phyloP scores from a whole-genome alignment of 2,888 invertebrate genomes.

The Synergus japonicus region DNA sequence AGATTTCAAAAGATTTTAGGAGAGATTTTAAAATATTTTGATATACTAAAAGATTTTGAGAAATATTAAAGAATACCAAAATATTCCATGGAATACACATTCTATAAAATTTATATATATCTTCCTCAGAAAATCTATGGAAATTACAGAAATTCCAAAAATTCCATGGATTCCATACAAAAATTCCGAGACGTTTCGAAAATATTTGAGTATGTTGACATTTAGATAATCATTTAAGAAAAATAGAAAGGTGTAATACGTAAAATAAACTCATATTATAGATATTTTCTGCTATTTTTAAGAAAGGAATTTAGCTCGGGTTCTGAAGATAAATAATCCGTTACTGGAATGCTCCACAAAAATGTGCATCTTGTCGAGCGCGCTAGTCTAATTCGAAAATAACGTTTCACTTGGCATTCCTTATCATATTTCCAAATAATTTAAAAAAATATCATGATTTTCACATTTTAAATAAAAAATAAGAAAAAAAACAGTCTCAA shows the following conservation, averaged over 20 bases:
- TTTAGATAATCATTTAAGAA: not conserved
- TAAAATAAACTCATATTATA: not conserved
- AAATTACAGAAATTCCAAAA: not conserved
- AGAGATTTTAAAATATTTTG: too few species aligned
- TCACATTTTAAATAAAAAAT: not conserved
- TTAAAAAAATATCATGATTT: not conserved
- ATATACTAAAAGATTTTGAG: too few species aligned
- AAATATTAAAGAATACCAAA: too few species aligned
- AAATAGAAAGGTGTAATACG: not conserved
- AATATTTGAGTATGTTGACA: not conserved
- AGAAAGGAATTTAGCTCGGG: constrained; percentile 20
- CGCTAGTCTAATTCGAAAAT: constrained; percentile 34
- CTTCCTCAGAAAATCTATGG: not conserved
- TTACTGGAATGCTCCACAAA: constrained; percentile 27
- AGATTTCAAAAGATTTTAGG: too few species aligned
- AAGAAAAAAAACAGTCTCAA: not conserved
- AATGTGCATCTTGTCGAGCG: constrained; percentile 24
- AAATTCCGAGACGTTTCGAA: not conserved
- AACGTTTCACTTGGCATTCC: constrained; percentile 27
- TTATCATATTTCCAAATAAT: not conserved
- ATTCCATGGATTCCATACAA: not conserved
- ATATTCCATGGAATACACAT: not conserved
- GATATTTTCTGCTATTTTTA: not conserved
- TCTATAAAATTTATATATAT: not conserved
- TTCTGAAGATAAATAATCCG: not conserved